Evolutionary conservation across 2,888 invertebrate genomes (phyloP).

Genomic region (Drosophila melanocephala): DNA sequence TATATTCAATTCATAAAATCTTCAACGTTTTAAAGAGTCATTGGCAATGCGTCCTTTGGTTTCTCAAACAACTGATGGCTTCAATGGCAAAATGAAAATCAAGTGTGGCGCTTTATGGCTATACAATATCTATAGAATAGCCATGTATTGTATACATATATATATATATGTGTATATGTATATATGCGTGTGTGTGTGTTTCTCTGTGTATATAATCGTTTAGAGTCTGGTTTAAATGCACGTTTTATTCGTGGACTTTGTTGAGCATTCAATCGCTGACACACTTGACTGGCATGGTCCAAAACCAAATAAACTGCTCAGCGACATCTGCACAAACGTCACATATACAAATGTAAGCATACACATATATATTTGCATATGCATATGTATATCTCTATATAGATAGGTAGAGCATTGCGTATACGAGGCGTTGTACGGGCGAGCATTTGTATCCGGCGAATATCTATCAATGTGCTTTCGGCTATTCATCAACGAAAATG

Average conservation of each 20-base stretch:
- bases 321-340: conserved; percentile 16
- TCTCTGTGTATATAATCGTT: not conserved
- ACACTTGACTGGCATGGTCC: conserved; percentile 34
- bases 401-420: conserved; percentile 42
- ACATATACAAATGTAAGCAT: not conserved
- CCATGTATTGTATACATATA: conserved; percentile 3
- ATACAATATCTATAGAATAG: conserved; percentile 18
- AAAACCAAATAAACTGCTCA: conserved; percentile 21
- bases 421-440: conserved; percentile 38
- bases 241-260: conserved; percentile 20
- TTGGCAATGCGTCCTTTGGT: conserved; percentile 28
- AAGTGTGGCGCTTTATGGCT: conserved; percentile 39
- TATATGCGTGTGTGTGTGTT: not conserved
- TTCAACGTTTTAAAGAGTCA: conserved; percentile 28
- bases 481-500: conserved; percentile 82
- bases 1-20: not conserved
- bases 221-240: conserved; percentile 1
- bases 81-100: conserved; percentile 35
- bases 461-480: conserved; percentile 81
- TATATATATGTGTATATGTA: not conserved
- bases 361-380: not conserved
- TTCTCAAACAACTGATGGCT: conserved; percentile 30
- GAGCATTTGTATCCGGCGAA: conserved; percentile 37
- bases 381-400: not conserved
- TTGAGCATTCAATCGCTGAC: conserved; percentile 40